Base-by-base conservation (phyloP, 2,113 vertebrate genomes). In the Aptenodytes patagonicus region DNA sequence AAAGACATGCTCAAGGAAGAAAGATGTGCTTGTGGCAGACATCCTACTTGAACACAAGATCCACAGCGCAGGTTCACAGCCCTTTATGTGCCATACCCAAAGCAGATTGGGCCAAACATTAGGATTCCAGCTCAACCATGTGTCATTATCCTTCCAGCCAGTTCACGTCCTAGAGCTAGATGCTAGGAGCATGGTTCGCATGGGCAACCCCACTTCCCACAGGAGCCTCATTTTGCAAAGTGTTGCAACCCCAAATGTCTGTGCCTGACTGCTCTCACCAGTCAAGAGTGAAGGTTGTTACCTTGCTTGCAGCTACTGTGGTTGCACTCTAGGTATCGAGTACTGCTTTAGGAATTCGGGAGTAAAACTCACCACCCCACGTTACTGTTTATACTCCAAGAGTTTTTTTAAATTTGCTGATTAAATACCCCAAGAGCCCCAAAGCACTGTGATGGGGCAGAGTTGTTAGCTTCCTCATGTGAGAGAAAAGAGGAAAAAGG, bases 151-250 rank as follows among this genome's bases (percentile, higher is more conserved):
- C 28, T 80, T 88, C 66, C 34, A 82, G 38, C 4, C 57, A 75
- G 32, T 32, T 91, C 70, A 49, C 1, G 2, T 34, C 19, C 60
- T 44, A 64, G 10, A 81, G 29, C 54, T 90, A 51, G 22, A 34
- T 0, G 0, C 51, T 29, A n/a, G 28, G 32, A 76, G 38, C 12
- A 7, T 7, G 22, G 28, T 8, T 89, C 5, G 2, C 10, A 14
- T 3, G 3, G 46, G 38, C 65, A 93, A 29, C 7, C 11, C 22
- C 25, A 46, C 24, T 29, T 70, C 32, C 46, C 52, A 5, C 1
- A 9, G 21, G 3, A 84, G 5, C n/a, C 55, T 69, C 15, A 52
- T 13, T 47, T 49, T 47, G 22, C 26, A 32, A 42, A 54, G 40
- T 13, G 24, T 3, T 78, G 25, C 19, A 58, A 10, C 34, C 32